Conservation (phyloP, 2,113 vertebrate species). For the Scalopus aquaticus region DNA sequence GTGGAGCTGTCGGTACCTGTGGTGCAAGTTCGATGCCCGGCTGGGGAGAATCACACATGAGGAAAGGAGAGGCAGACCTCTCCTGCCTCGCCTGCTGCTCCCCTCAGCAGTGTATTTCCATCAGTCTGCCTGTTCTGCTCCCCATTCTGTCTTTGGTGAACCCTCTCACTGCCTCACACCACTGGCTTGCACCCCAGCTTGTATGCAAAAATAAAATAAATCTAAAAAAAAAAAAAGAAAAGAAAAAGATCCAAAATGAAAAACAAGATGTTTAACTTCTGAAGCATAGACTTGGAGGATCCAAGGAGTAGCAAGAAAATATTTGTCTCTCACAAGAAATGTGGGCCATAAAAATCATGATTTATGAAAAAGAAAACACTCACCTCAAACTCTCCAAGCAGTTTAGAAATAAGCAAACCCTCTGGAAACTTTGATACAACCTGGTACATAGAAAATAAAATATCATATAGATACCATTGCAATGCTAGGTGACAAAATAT, state of each 20-base stretch:
- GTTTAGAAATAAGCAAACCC: constrained; percentile 88
- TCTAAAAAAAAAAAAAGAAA: too few species aligned
- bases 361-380: constrained; percentile 38
- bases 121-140: too few species aligned
- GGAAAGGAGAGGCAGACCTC: too few species aligned
- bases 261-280: constrained; percentile 38
- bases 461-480: neutral
- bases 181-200: too few species aligned
- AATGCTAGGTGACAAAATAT: neutral
- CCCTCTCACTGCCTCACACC: too few species aligned
- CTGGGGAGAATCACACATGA: too few species aligned
- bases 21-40: too few species aligned
- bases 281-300: neutral
- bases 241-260: constrained; percentile 20
- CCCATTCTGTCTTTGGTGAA: too few species aligned
- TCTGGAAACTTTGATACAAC: constrained; percentile 79
- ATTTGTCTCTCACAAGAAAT: neutral
- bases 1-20: too few species aligned
- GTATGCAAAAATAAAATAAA: too few species aligned
- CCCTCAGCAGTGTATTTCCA: too few species aligned
- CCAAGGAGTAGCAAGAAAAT: neutral
- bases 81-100: too few species aligned
- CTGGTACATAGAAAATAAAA: constrained; percentile 69
- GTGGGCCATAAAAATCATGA: neutral
- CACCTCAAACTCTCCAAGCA: constrained; percentile 91